Evolutionary conservation across 2,113 vertebrate species (phyloP).

Genomic region (Macaca mulatta): DNA sequence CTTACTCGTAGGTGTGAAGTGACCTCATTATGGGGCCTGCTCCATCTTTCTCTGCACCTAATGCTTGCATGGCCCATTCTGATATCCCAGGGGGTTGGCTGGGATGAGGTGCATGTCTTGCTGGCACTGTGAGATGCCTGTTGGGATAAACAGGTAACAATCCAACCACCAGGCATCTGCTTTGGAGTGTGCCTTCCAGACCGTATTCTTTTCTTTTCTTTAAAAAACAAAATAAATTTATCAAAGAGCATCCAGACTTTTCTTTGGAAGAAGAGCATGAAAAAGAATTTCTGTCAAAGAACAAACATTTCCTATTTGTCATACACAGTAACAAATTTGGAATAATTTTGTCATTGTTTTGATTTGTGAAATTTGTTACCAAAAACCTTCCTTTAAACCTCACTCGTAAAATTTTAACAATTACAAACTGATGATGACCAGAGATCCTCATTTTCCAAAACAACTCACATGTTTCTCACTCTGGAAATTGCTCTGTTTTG

Average conservation of each 20-base stretch:
- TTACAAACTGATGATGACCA: conserved; percentile 50
- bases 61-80: rapidly evolving
- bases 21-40: background rate
- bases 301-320: conserved; percentile 14
- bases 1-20: background rate
- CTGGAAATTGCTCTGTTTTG: conserved; percentile 70
- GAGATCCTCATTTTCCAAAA: conserved; percentile 72
- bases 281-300: conserved; percentile 4
- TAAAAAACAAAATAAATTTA: background rate
- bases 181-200: background rate
- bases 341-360: conserved; percentile 54
- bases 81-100: background rate
- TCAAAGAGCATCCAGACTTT: background rate
- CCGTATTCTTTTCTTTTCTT: background rate
- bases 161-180: background rate
- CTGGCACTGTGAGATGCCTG: background rate
- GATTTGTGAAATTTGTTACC: conserved; percentile 54
- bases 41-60: background rate
- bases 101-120: background rate
- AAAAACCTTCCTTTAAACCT: conserved; percentile 53
- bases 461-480: conserved; percentile 62
- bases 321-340: background rate
- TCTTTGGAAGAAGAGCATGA: conserved; percentile 3
- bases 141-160: background rate
- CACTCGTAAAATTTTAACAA: conserved; percentile 46